A percentile compares a stretch with the other conserved stretches of the same genome.
phyloP scores from a whole-genome alignment of 2,113 vertebrate genomes.

The Cranoglanis bouderius region DNA sequence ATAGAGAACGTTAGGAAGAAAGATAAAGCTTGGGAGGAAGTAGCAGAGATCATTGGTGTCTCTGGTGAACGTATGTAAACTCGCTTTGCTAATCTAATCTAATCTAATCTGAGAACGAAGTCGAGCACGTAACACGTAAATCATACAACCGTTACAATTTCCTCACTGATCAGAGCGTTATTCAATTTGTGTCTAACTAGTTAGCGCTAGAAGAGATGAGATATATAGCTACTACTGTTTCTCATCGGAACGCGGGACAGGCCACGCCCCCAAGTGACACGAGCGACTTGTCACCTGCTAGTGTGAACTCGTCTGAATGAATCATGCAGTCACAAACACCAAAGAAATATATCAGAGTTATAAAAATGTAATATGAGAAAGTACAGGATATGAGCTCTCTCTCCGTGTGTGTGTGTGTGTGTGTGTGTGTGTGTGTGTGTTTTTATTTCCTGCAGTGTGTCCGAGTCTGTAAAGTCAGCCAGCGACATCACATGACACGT shows the following conservation, averaged over 20 bases:
- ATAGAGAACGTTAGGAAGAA: background rate
- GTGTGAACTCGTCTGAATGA: background rate
- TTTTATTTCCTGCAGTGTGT: slow-evolving; percentile 35
- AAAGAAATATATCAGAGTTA: background rate
- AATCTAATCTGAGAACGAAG: background rate
- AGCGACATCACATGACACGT: slow-evolving; percentile 39
- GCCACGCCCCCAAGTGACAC: background rate
- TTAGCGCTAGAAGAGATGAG: too few relatives aligned
- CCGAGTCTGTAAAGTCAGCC: slow-evolving; percentile 44
- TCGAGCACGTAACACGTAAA: background rate
- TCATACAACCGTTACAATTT: too few relatives aligned
- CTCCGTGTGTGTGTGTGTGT: slow-evolving; percentile 9
- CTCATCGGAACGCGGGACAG: background rate
- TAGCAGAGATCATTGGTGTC: background rate
- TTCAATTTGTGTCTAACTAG: background rate
- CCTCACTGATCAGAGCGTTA: too few relatives aligned
- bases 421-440: background rate
- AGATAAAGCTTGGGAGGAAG: background rate
- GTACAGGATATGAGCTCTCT: background rate
- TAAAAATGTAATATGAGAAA: background rate
- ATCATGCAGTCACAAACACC: slow-evolving; percentile 17
- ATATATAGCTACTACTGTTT: background rate
- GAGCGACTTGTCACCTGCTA: background rate
- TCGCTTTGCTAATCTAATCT: background rate
- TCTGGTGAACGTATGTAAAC: background rate